phyloP scores from a whole-genome alignment of 2,113 vertebrate genomes.

The Leptodactylus fuscus region DNA sequence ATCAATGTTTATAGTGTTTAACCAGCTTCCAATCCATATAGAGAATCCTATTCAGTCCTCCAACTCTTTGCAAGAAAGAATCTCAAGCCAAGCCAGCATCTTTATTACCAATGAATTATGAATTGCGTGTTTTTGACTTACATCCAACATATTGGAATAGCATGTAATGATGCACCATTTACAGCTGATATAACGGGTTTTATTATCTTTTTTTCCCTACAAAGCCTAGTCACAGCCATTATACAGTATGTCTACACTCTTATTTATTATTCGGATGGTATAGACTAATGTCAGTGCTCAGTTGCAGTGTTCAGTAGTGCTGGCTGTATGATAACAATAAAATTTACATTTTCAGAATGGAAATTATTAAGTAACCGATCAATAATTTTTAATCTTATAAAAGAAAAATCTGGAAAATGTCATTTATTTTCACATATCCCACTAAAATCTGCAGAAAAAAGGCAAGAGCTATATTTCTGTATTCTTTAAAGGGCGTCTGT shows the following conservation, averaged over 20 bases:
- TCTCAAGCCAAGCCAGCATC: background rate
- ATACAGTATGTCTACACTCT: background rate
- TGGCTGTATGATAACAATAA: slow-evolving; percentile 8
- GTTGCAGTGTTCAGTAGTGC: slow-evolving; percentile 24
- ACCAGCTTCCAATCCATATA: slow-evolving; percentile 33
- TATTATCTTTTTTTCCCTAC: slow-evolving; percentile 18
- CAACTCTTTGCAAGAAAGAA: background rate
- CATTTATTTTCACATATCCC: background rate
- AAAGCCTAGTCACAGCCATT: background rate
- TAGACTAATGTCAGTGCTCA: slow-evolving; percentile 35
- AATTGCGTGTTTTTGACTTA: background rate
- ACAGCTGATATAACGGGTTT: background rate
- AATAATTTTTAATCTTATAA: slow-evolving; percentile 19
- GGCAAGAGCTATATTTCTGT: background rate
- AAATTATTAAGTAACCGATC: slow-evolving; percentile 25
- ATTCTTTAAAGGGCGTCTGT: no score
- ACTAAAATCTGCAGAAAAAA: no score
- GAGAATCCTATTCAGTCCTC: background rate
- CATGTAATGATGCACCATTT: background rate
- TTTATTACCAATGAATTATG: background rate
- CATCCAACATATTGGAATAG: background rate
- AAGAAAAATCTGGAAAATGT: background rate
- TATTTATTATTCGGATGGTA: background rate
- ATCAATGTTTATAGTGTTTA: slow-evolving; percentile 29
- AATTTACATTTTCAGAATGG: background rate